Base-by-base conservation (phyloP, 2,797 vertebrate genomes). In the Coregonus suidteri region DNA sequence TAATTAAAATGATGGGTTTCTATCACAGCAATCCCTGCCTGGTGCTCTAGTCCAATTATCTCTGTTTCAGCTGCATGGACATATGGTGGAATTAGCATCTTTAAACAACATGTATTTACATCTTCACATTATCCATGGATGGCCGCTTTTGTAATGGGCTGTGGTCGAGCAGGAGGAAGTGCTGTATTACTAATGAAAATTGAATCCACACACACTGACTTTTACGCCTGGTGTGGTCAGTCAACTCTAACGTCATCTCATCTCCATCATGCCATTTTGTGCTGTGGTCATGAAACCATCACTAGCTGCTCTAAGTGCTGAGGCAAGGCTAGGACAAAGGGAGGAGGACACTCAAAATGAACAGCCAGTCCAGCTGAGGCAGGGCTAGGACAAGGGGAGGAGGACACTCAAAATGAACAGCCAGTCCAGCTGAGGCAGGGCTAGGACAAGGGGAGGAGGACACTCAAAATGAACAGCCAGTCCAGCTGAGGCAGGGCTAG, bases 161-260 rank as follows among this genome's bases (percentile, higher is more conserved):
- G 70, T 71, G 80, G 80, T 71, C 67, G 76, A 81, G 84, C 76
- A 59, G 73, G 71, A 79, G 75, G 77, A 83, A 77, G 62, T 56
- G 73, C 70, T 83, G 77, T 80, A 84, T 83, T 87, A 87, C 83
- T 84, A 78, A 87, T 87, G 82, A 85, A 84, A 84, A 86, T 85
- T 77, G 79, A 86, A 83, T 86, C 69, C 56, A 73, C 65, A 84
- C 11, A 82, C 66, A 78, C 71, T 79, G 75, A 82, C 82, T 76
- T 86, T 88, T 47, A 86, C 90, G 88, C 56, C 84, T 82, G 84
- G 52, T 79, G 88, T 86, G 82, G 84, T 89, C 85, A 86, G 80
- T 20, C 47, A 88, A 86, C 41, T 47, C 86, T 81, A 80, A 86
- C 84, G 81, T 75, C 82, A 81, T 87, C 41, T 47, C 16, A 56